These are phyloP conservation scores for Cichladusa arquata DNA, from an alignment of 2,113 vertebrate genomes.

Conservation along the genomic window DNA sequence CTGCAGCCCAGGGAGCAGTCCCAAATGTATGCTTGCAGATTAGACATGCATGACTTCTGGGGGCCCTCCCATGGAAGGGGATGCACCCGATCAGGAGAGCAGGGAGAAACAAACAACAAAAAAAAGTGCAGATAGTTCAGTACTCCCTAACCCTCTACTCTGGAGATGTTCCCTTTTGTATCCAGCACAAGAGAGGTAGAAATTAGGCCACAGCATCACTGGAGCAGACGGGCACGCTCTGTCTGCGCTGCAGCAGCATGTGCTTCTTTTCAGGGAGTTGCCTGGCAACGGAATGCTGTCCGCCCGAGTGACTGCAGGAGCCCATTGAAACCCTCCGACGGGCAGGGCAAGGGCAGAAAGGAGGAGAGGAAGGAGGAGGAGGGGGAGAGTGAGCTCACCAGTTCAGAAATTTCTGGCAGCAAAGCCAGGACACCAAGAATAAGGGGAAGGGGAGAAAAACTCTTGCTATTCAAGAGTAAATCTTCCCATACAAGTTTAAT, in stretches of 20 bases:
- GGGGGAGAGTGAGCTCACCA: constrained; percentile 52
- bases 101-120: constrained; percentile 21
- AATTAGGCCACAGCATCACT: constrained; percentile 66
- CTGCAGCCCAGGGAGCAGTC: constrained; percentile 11
- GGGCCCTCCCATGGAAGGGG: constrained; percentile 6
- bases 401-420: constrained; percentile 39
- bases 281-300: constrained; percentile 74
- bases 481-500: neutral
- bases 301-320: constrained; percentile 47
- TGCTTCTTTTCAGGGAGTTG: constrained; percentile 59
- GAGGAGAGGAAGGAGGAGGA: neutral
- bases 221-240: constrained; percentile 65
- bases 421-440: neutral
- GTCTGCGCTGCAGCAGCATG: constrained; percentile 53
- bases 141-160: constrained; percentile 28
- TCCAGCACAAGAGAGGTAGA: constrained; percentile 54
- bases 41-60: constrained; percentile 44
- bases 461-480: neutral
- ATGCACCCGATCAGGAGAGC: neutral
- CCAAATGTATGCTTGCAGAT: neutral
- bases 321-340: constrained; percentile 45
- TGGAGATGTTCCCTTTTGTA: constrained; percentile 68
- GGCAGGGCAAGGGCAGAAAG: constrained; percentile 27
- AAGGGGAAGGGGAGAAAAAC: neutral
- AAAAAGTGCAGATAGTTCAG: constrained; percentile 50